These are phyloP conservation scores for Zaprionus ghesquierei DNA, from an alignment of 1,140 invertebrate species.

Conservation along the genomic window DNA sequence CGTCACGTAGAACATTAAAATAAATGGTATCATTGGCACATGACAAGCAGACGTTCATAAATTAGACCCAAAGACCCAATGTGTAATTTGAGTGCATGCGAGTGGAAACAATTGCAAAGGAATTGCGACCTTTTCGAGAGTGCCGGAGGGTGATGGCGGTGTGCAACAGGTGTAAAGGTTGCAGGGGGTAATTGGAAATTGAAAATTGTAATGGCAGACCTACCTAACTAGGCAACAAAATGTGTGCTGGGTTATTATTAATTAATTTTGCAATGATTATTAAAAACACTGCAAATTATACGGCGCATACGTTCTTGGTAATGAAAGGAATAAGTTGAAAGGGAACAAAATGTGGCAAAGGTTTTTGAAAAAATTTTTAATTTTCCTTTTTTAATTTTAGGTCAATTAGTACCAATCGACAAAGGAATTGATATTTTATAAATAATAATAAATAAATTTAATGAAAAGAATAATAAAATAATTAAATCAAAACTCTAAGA, in stretches of 20 bases:
- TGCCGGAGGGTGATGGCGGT: not conserved
- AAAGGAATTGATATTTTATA: too few relatives aligned
- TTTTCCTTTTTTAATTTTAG: too few relatives aligned
- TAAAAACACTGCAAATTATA: not conserved
- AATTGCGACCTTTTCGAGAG: not conserved
- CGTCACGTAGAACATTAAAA: slow-evolving; percentile 75
- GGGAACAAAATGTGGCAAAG: too few relatives aligned
- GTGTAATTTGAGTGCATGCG: not conserved
- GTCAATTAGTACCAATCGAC: too few relatives aligned
- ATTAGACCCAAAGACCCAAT: slow-evolving; percentile 1
- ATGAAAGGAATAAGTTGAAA: too few relatives aligned
- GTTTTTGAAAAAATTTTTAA: too few relatives aligned
- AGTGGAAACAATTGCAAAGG: not conserved
- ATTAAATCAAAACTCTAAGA: too few relatives aligned
- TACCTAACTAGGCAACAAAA: not conserved
- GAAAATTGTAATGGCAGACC: not conserved
- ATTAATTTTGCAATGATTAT: not conserved
- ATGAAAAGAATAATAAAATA: too few relatives aligned
- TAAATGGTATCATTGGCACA: slow-evolving; percentile 42
- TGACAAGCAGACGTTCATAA: slow-evolving; percentile 22
- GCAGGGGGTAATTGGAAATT: not conserved
- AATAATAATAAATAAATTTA: too few relatives aligned
- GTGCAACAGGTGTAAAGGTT: not conserved
- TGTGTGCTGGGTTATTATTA: not conserved
- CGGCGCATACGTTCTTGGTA: too few relatives aligned